Percentiles rank a stretch among this genome's conserved stretches.
phyloP scores from a whole-genome alignment of 2,888 invertebrate species.

The Dryadula phaetusa region DNA sequence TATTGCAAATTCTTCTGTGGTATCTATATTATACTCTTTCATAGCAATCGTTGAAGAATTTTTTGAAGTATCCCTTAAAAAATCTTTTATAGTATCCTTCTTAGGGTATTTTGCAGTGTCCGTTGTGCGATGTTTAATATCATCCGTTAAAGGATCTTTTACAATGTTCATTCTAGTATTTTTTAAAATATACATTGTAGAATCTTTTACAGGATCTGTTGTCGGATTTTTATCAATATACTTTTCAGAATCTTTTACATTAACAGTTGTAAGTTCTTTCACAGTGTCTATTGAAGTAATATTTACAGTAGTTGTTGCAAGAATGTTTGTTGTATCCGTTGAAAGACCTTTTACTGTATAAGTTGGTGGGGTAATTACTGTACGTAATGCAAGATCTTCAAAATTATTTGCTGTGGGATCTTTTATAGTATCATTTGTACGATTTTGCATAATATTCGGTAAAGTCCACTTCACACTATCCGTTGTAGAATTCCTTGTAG shows the following conservation, averaged over 20 bases:
- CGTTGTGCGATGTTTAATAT: too few species aligned
- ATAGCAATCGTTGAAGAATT: neutral
- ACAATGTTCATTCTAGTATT: too few species aligned
- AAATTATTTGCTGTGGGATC: neutral
- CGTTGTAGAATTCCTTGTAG: too few species aligned
- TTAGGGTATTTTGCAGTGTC: neutral
- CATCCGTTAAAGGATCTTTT: neutral
- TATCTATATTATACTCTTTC: neutral
- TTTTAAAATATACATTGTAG: neutral
- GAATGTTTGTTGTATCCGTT: neutral
- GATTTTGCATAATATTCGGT: too few species aligned
- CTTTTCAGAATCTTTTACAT: neutral
- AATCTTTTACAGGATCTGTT: neutral
- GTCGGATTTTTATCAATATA: neutral
- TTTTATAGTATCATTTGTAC: neutral
- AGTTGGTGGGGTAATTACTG: too few species aligned
- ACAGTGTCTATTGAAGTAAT: too few species aligned
- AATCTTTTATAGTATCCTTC: neutral
- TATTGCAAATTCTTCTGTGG: too few species aligned
- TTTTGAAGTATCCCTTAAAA: neutral
- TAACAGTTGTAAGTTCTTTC: neutral
- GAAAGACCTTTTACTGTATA: too few species aligned
- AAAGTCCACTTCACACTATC: too few species aligned
- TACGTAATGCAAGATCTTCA: neutral
- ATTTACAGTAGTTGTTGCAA: neutral